Percentiles rank a stretch among this genome's conserved stretches.
These are phyloP conservation scores for Sarcophaga carnaria DNA, from an alignment of 2,888 invertebrate species.

Conservation along the genomic window DNA sequence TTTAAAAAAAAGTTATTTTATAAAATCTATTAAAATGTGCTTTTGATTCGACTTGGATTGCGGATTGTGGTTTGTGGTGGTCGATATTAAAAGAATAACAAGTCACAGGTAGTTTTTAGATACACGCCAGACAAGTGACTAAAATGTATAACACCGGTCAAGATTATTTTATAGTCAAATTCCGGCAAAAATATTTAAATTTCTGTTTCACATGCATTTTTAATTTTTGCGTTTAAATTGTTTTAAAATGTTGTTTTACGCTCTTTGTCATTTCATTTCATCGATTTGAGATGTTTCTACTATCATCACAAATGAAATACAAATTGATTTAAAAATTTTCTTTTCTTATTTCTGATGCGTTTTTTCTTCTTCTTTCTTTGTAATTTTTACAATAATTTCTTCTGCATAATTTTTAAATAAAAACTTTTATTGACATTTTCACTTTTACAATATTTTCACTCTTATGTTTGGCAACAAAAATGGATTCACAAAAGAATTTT, in stretches of 20 bases:
- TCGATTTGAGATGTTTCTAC: conserved; percentile 6
- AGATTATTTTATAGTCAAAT: conserved; percentile 58
- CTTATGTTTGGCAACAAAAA: too few relatives aligned
- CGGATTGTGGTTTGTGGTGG: background rate
- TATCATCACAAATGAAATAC: too few relatives aligned
- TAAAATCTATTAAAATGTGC: background rate
- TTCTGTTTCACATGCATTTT: background rate
- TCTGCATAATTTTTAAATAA: conserved; percentile 36
- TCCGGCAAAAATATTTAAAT: background rate
- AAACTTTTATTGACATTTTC: conserved; percentile 26
- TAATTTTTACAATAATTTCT: background rate
- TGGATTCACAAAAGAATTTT: too few relatives aligned
- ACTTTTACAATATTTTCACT: conserved; percentile 13
- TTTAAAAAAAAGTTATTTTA: background rate
- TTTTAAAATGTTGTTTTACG: conserved; percentile 23
- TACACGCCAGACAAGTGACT: conserved; percentile 48
- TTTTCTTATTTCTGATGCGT: background rate
- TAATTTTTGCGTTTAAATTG: background rate
- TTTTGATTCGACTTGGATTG: background rate
- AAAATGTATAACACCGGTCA: conserved; percentile 26
- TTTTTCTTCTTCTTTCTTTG: too few relatives aligned
- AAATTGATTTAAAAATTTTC: background rate
- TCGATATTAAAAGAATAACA: background rate
- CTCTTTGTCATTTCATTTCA: conserved; percentile 1
- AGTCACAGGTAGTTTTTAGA: conserved; percentile 30